phyloP scores from a whole-genome alignment of 2,888 invertebrate genomes.

The Trissoscelio sp. region DNA sequence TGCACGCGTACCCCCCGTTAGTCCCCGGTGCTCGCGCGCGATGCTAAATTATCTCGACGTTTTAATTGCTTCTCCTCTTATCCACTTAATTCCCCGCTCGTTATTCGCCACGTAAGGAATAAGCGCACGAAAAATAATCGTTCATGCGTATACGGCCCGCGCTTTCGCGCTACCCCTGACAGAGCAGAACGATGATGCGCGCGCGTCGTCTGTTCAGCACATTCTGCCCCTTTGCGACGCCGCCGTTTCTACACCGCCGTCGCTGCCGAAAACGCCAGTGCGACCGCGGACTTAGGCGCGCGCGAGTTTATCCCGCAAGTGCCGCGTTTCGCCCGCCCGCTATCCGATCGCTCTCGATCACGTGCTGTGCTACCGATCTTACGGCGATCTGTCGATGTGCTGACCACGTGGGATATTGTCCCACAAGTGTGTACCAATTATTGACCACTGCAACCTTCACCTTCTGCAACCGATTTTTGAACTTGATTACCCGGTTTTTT shows the following conservation, averaged over 20 bases:
- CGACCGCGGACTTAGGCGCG: conserved; percentile 79
- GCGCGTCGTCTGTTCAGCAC: conserved; percentile 65
- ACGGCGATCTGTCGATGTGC: neutral
- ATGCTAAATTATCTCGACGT: conserved; percentile 64
- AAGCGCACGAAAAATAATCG: conserved; percentile 65
- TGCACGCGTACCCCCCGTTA: conserved; percentile 37
- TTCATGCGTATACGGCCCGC: conserved; percentile 60
- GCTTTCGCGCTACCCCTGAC: conserved; percentile 51
- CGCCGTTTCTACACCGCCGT: conserved; percentile 64
- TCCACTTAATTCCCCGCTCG: conserved; percentile 68
- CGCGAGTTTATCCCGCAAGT: conserved; percentile 70
- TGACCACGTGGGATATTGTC: conserved; percentile 12
- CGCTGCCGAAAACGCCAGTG: conserved; percentile 78
- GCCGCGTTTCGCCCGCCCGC: conserved; percentile 1
- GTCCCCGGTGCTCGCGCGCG: neutral
- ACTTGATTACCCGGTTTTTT: neutral
- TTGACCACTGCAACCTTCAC: neutral
- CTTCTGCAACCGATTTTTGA: neutral
- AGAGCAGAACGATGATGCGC: conserved; percentile 59
- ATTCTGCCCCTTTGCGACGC: conserved; percentile 66
- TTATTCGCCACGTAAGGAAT: conserved; percentile 65
- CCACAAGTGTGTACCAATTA: conserved; percentile 9
- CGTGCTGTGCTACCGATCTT: conserved; percentile 33
- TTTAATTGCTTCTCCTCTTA: conserved; percentile 67
- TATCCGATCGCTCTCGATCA: conserved; percentile 24